Evolutionary conservation across 2,113 vertebrate species (phyloP).

Genomic region (Misgurnus mizolepis): DNA sequence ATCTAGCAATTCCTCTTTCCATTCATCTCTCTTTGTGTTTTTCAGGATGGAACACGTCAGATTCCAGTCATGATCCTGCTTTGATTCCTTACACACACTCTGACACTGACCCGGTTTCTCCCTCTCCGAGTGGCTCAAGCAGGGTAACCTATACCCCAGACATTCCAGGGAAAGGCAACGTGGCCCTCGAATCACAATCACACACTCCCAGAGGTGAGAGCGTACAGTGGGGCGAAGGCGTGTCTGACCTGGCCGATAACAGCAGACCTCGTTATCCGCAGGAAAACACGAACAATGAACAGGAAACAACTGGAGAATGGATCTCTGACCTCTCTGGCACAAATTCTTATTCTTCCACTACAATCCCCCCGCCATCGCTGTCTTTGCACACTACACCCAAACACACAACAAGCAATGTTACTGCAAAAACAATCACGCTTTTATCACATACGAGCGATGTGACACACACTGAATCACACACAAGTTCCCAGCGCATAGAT

Average conservation of each 20-base stretch:
- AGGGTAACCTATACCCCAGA: slow-evolving; percentile 26
- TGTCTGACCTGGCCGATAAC: slow-evolving; percentile 65
- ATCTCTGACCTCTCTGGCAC: slow-evolving; percentile 41
- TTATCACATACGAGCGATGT: neutral
- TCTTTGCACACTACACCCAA: neutral
- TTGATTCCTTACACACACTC: slow-evolving; percentile 32
- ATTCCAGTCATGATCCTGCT: slow-evolving; percentile 16
- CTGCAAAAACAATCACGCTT: slow-evolving; percentile 16
- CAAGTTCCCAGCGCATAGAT: neutral
- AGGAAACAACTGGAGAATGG: slow-evolving; percentile 71
- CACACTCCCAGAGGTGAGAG: slow-evolving; percentile 41
- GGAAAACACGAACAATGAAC: slow-evolving; percentile 76
- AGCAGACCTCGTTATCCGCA: slow-evolving; percentile 70
- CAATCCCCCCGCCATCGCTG: neutral
- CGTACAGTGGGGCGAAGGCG: slow-evolving; percentile 48
- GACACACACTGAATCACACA: slow-evolving; percentile 16
- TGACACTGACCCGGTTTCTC: slow-evolving; percentile 26
- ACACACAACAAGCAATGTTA: slow-evolving; percentile 20
- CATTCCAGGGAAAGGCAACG: slow-evolving; percentile 21
- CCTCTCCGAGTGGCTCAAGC: slow-evolving; percentile 23
- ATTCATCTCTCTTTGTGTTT: slow-evolving; percentile 30
- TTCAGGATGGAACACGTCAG: slow-evolving; percentile 48
- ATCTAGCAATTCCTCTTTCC: slow-evolving; percentile 35
- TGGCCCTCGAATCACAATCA: slow-evolving; percentile 29
- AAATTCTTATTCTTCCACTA: slow-evolving; percentile 2